Evolutionary conservation across 1,140 invertebrate species (phyloP).

Genomic region (Lepidurus apus): DNA sequence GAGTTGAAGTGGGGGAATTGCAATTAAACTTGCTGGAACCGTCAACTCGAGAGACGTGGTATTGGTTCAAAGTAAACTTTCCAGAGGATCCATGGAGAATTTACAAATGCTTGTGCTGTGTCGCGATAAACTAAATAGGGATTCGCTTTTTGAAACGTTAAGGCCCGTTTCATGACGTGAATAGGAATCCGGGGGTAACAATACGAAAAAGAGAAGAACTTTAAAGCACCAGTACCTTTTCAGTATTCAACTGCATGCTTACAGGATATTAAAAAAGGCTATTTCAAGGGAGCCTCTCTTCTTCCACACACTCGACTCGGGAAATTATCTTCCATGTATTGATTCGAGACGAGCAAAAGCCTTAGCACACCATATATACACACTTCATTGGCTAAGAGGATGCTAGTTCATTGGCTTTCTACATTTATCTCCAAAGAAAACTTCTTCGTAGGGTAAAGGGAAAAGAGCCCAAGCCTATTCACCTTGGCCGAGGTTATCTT

Average conservation of each 20-base stretch:
- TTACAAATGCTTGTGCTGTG: not conserved
- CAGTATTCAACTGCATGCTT: not conserved
- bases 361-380: not conserved
- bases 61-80: too few relatives aligned
- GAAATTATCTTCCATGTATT: conserved; percentile 2
- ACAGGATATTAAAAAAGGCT: not conserved
- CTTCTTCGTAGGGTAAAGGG: too few relatives aligned
- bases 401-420: too few relatives aligned
- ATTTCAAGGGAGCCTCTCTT: not conserved
- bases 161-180: not conserved
- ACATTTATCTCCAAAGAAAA: too few relatives aligned
- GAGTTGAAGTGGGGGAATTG: too few relatives aligned
- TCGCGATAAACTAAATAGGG: not conserved
- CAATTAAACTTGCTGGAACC: too few relatives aligned
- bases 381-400: not conserved
- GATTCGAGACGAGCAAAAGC: not conserved
- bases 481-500: not conserved
- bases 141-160: not conserved
- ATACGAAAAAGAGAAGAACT: not conserved
- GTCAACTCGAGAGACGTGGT: too few relatives aligned
- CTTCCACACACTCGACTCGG: not conserved
- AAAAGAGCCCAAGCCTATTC: too few relatives aligned
- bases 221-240: not conserved
- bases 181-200: not conserved
- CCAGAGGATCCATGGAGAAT: too few relatives aligned